A percentile compares a stretch with the other conserved stretches of the same genome.
Evolutionary conservation across 2,888 invertebrate genomes (phyloP).

Genomic region (Ommatoiulus sabulosus): DNA sequence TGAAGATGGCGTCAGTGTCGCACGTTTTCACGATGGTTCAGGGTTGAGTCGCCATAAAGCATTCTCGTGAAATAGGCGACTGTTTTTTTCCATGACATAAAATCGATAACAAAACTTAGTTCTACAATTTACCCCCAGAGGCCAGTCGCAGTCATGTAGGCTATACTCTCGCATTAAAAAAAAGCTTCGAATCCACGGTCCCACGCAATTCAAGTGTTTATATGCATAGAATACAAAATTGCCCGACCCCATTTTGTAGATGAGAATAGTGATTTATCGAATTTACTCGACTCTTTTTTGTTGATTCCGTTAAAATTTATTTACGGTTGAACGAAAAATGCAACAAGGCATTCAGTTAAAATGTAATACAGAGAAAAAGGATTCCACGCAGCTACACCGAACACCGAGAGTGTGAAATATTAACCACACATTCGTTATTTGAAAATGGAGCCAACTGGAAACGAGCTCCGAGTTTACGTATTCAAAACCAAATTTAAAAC

Average conservation of each 20-base stretch:
- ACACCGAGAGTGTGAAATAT: neutral
- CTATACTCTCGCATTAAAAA: neutral
- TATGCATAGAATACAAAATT: slow-evolving; percentile 1
- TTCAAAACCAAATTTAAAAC: neutral
- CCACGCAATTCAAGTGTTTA: neutral
- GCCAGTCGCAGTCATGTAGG: neutral
- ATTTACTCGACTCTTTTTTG: neutral
- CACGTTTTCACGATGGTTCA: neutral
- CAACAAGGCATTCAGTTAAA: neutral
- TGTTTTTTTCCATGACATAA: neutral
- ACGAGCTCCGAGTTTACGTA: neutral
- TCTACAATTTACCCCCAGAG: neutral
- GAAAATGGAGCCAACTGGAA: neutral
- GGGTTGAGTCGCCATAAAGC: neutral
- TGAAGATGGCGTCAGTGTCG: neutral
- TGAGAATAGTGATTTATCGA: slow-evolving; percentile 1
- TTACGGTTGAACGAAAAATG: neutral
- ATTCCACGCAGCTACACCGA: neutral
- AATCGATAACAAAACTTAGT: neutral
- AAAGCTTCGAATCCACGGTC: neutral
- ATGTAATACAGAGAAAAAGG: neutral
- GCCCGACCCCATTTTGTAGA: neutral
- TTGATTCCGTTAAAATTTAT: neutral
- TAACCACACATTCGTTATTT: neutral
- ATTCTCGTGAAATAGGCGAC: neutral